Conservation (phyloP, 2,888 invertebrate genomes). For the Beris chalybata region DNA sequence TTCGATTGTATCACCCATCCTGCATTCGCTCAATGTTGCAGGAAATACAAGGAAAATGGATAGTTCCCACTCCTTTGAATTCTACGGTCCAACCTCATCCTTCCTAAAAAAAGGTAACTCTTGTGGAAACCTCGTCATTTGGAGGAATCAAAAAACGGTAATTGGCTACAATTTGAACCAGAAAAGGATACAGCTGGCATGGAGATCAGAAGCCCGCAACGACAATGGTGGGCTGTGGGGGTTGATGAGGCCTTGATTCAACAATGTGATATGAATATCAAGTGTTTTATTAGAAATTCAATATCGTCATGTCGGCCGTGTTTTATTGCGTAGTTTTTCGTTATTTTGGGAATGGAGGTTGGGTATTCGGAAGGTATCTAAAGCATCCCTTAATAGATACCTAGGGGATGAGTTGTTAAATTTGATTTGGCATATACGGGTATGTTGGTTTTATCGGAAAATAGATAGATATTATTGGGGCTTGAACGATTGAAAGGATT, state of each 20-base stretch:
- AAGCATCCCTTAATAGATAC: no score
- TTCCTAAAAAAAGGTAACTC: conserved; percentile 17
- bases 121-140: conserved; percentile 19
- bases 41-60: no score
- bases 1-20: not conserved
- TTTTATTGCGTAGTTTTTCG: not conserved
- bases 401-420: no score
- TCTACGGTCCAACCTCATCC: no score
- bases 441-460: no score
- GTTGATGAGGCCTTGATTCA: conserved; percentile 19
- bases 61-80: no score
- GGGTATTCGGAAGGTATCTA: no score
- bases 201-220: conserved; percentile 18
- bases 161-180: conserved; percentile 16
- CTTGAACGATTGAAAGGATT: no score
- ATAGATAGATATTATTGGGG: no score
- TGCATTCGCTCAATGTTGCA: no score
- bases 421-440: no score
- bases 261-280: conserved; percentile 27
- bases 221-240: not conserved
- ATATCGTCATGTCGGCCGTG: conserved; percentile 1
- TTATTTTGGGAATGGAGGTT: not conserved
- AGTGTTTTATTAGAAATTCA: conserved; percentile 28
- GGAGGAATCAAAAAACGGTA: conserved; percentile 17
- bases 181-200: conserved; percentile 8